phyloP scores from a whole-genome alignment of 2,797 vertebrate species.

The Epinephelus coioides region DNA sequence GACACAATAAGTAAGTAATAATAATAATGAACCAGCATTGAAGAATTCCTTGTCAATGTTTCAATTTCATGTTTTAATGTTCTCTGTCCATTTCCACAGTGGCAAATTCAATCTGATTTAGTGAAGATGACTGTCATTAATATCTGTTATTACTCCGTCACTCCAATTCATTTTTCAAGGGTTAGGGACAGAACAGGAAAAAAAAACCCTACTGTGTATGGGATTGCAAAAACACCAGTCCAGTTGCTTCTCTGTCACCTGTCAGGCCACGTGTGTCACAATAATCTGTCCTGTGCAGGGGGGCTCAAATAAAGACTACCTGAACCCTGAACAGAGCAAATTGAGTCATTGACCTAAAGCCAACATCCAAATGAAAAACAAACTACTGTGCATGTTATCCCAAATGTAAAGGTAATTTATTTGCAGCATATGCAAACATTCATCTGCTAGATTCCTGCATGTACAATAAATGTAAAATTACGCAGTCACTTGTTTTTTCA shows the following conservation, averaged over 20 bases:
- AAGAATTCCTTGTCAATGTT: too few relatives aligned
- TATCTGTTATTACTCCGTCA: conserved; percentile 3
- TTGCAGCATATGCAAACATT: background rate
- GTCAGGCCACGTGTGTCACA: background rate
- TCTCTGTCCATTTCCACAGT: conserved; percentile 20
- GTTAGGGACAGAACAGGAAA: conserved; percentile 17
- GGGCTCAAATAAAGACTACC: background rate
- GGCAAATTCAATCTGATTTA: conserved; percentile 38
- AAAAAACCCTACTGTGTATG: background rate
- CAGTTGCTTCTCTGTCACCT: too few relatives aligned
- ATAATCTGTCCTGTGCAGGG: background rate
- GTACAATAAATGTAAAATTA: background rate
- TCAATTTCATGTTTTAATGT: background rate
- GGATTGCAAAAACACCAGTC: background rate
- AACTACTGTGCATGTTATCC: background rate
- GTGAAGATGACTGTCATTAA: conserved; percentile 28
- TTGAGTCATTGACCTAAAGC: background rate
- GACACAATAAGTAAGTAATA: background rate
- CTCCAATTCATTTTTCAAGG: conserved; percentile 32
- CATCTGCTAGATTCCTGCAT: background rate
- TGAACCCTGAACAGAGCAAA: conserved; percentile 4
- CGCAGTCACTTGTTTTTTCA: background rate
- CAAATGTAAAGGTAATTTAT: background rate
- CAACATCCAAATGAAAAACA: background rate
- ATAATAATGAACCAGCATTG: too few relatives aligned